Percentiles rank a stretch among this genome's conserved stretches.
phyloP scores from a whole-genome alignment of 2,888 invertebrate species.

The Nipponacmea schrenckii region DNA sequence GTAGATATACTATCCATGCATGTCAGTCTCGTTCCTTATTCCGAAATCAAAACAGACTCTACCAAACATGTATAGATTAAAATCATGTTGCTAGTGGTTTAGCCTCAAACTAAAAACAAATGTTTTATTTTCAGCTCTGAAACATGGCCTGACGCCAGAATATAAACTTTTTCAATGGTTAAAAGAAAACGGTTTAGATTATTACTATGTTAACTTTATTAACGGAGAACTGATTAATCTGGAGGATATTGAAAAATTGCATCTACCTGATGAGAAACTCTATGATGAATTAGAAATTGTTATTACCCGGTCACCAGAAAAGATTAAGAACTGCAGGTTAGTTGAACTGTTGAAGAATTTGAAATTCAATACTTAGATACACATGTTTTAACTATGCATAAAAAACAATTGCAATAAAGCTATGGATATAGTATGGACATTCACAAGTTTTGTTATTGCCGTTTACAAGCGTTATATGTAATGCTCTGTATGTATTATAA shows the following conservation, averaged over 20 bases:
- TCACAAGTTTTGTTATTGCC: too few species aligned
- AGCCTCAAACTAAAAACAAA: too few species aligned
- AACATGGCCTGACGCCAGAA: slow-evolving; percentile 41
- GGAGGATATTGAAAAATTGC: slow-evolving; percentile 41
- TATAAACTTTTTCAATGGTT: slow-evolving; percentile 54
- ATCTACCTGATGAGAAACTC: slow-evolving; percentile 54
- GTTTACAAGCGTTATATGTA: too few species aligned
- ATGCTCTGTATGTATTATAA: too few species aligned
- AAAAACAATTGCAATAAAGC: neutral
- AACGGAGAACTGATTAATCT: slow-evolving; percentile 51
- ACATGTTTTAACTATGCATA: neutral
- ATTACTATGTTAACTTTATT: slow-evolving; percentile 57
- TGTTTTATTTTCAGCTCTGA: slow-evolving; percentile 36
- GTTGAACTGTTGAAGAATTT: neutral
- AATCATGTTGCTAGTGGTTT: too few species aligned
- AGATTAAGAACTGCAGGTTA: slow-evolving; percentile 59
- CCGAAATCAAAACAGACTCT: too few species aligned
- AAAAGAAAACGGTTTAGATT: slow-evolving; percentile 50
- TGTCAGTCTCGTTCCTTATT: too few species aligned
- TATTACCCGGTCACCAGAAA: slow-evolving; percentile 60
- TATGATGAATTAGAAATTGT: slow-evolving; percentile 62
- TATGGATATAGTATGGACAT: too few species aligned
- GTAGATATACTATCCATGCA: too few species aligned
- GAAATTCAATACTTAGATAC: too few species aligned
- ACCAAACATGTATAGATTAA: too few species aligned